A percentile compares a stretch with the other conserved stretches of the same genome.
phyloP scores from a whole-genome alignment of 2,888 invertebrate genomes.

The Aspidapion aeneum region DNA sequence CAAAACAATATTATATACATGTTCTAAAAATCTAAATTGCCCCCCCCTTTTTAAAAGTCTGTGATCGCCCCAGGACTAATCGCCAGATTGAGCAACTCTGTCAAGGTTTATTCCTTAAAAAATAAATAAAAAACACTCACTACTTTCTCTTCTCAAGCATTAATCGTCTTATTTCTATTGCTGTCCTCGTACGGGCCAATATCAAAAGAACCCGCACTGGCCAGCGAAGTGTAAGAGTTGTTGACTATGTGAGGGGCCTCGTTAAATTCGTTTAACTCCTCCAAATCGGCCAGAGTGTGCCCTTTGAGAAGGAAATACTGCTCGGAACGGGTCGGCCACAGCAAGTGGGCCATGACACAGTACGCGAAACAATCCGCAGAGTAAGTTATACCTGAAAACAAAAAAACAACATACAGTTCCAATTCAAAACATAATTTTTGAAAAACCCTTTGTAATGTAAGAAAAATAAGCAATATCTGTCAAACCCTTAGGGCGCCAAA shows the following conservation, averaged over 20 bases:
- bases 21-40: too few relatives aligned
- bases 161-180: slow-evolving; percentile 31
- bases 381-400: slow-evolving; percentile 84
- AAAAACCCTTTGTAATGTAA: too few relatives aligned
- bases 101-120: too few relatives aligned
- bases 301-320: slow-evolving; percentile 84
- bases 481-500: too few relatives aligned
- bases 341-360: slow-evolving; percentile 89
- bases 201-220: slow-evolving; percentile 42
- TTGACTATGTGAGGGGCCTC: slow-evolving; percentile 84
- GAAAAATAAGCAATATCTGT: slow-evolving; percentile 4
- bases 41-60: too few relatives aligned
- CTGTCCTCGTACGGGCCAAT: slow-evolving; percentile 42
- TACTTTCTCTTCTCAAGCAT: too few relatives aligned
- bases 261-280: slow-evolving; percentile 87
- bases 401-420: slow-evolving; percentile 15
- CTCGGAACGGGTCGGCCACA: slow-evolving; percentile 94
- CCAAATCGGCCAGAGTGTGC: slow-evolving; percentile 65
- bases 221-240: slow-evolving; percentile 49
- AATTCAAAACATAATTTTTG: not conserved
- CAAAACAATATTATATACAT: too few relatives aligned
- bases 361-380: slow-evolving; percentile 95
- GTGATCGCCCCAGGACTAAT: too few relatives aligned
- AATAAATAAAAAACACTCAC: too few relatives aligned
- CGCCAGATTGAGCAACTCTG: too few relatives aligned